Conservation (phyloP, 2,797 vertebrate species). For the Clarias pachynema region DNA sequence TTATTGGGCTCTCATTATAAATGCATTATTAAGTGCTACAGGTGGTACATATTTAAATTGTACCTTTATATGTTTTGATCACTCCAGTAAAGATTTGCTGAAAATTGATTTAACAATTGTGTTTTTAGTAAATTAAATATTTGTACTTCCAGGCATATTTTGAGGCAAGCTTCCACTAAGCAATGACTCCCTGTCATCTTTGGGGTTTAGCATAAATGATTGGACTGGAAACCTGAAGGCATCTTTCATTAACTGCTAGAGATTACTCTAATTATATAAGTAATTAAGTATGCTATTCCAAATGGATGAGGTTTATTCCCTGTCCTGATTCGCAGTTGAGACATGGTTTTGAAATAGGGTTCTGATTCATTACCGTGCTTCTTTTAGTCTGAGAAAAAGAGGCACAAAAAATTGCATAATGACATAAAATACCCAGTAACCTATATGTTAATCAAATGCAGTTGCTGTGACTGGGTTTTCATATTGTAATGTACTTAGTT, state of each 20-base stretch:
- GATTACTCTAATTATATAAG: background rate
- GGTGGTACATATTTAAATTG: background rate
- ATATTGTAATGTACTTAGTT: background rate
- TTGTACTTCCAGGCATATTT: background rate
- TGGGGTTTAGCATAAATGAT: background rate
- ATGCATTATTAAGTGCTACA: background rate
- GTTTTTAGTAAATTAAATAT: background rate
- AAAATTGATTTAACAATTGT: background rate
- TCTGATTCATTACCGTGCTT: background rate
- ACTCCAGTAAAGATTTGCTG: background rate
- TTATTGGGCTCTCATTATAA: background rate
- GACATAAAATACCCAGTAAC: background rate
- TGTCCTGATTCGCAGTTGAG: background rate
- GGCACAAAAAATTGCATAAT: background rate
- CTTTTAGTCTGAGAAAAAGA: background rate
- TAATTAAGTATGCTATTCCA: background rate
- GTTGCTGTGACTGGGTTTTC: background rate
- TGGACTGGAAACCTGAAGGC: background rate
- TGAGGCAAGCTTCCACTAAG: background rate
- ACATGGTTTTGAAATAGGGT: background rate
- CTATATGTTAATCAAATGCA: background rate
- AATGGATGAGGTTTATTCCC: background rate
- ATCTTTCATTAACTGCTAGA: conserved; percentile 3
- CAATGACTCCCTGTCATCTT: background rate
- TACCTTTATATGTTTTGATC: background rate